A percentile compares a stretch with the other conserved stretches of the same genome.
Conservation (phyloP, 2,797 vertebrate genomes). For the Helicolenus hilgendorfi region DNA sequence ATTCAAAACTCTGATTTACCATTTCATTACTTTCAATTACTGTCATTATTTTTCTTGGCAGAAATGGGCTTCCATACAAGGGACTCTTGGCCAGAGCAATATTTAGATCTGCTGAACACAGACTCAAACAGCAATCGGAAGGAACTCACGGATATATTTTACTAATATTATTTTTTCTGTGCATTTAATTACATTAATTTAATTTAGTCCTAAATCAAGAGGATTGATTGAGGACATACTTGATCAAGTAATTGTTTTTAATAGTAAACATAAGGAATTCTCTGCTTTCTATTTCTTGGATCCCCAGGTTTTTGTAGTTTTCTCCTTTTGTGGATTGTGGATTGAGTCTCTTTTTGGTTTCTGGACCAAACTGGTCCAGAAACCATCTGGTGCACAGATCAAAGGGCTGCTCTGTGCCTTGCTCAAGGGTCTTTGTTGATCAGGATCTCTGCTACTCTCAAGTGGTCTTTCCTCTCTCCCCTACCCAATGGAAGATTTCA, state of each 20-base stretch:
- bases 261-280: neutral
- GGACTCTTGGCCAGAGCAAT: neutral
- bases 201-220: too few relatives aligned
- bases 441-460: conserved; percentile 18
- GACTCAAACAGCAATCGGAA: neutral
- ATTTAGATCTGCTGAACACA: neutral
- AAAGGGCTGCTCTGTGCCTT: conserved; percentile 7
- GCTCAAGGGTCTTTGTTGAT: conserved; percentile 33
- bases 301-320: neutral
- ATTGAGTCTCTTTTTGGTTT: neutral
- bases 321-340: neutral
- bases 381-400: neutral
- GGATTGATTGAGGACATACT: neutral
- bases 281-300: neutral
- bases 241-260: neutral
- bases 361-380: too few relatives aligned
- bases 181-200: neutral
- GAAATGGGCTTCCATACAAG: neutral
- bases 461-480: conserved; percentile 8
- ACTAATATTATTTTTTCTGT: neutral
- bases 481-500: conserved; percentile 20
- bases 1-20: neutral
- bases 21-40: neutral
- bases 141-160: neutral
- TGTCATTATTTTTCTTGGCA: neutral